Evolutionary conservation across 2,888 invertebrate genomes (phyloP).

Genomic region (Dermolepida albohirtum): DNA sequence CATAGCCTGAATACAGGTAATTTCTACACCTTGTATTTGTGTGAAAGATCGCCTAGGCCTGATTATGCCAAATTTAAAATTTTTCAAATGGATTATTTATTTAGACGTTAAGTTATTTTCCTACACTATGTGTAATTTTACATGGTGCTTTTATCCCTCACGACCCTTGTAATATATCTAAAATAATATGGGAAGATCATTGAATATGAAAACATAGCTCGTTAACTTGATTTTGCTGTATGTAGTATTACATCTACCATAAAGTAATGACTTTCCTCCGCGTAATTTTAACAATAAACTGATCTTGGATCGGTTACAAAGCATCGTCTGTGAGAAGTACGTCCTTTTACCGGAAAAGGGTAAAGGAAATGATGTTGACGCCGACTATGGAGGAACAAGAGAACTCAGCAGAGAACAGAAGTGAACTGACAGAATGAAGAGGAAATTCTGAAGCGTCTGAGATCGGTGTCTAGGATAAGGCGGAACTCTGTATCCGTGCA

Average conservation of each 20-base stretch:
- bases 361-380: constrained; percentile 20
- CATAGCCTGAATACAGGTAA: too few species aligned
- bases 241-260: constrained; percentile 1
- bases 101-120: too few species aligned
- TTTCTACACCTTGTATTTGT: too few species aligned
- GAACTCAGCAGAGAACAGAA: constrained; percentile 12
- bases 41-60: too few species aligned
- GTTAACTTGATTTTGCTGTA: not conserved
- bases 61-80: too few species aligned
- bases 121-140: not conserved
- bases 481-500: constrained; percentile 14
- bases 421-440: constrained; percentile 18
- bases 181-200: not conserved
- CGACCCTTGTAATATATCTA: not conserved
- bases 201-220: not conserved
- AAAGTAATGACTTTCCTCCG: not conserved
- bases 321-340: constrained; percentile 8
- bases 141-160: not conserved
- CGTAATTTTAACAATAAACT: constrained; percentile 16
- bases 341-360: constrained; percentile 14
- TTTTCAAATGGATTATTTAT: too few species aligned
- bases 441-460: constrained; percentile 14
- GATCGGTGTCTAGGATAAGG: constrained; percentile 20
- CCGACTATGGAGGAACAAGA: not conserved
- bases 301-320: constrained; percentile 16